Percentiles rank a stretch among this genome's conserved stretches.
These are phyloP conservation scores for Danio jaintianensis DNA, from an alignment of 2,797 vertebrate species.

Conservation along the genomic window DNA sequence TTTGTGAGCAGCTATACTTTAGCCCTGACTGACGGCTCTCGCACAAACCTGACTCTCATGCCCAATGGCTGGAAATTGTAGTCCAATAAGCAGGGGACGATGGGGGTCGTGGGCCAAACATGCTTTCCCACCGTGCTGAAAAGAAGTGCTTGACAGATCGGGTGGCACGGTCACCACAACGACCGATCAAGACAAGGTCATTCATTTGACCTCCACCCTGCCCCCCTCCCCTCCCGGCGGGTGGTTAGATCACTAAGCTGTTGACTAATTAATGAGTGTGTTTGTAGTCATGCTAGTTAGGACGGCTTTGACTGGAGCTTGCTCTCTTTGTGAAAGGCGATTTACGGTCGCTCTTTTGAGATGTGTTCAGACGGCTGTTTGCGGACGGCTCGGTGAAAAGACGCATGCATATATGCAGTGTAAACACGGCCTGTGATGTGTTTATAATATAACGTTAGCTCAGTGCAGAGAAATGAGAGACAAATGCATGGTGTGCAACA, in stretches of 20 bases:
- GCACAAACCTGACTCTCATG: constrained; percentile 62
- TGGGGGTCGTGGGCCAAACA: constrained; percentile 60
- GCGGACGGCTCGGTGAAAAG: constrained; percentile 23
- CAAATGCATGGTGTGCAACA: too few relatives aligned
- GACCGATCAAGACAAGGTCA: constrained; percentile 59
- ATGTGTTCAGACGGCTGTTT: constrained; percentile 27
- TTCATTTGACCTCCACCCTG: constrained; percentile 59
- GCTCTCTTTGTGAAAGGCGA: constrained; percentile 49
- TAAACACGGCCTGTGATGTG: constrained; percentile 37
- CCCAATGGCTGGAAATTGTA: constrained; percentile 60
- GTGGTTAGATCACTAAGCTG: constrained; percentile 54
- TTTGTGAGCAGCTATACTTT: constrained; percentile 51
- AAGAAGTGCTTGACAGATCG: constrained; percentile 74
- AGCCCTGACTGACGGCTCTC: constrained; percentile 49
- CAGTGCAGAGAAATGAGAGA: constrained; percentile 28
- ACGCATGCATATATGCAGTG: constrained; percentile 22
- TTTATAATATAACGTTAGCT: constrained; percentile 29
- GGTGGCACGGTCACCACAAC: constrained; percentile 48
- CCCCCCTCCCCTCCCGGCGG: constrained; percentile 13
- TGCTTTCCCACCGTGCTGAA: constrained; percentile 65
- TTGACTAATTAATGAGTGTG: constrained; percentile 65
- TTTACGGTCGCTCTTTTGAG: constrained; percentile 29
- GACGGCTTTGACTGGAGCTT: constrained; percentile 48
- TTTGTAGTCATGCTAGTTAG: constrained; percentile 65
- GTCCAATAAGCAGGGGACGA: constrained; percentile 52